Conservation (phyloP, 2,888 invertebrate genomes). For the Drosophila fungiperda region DNA sequence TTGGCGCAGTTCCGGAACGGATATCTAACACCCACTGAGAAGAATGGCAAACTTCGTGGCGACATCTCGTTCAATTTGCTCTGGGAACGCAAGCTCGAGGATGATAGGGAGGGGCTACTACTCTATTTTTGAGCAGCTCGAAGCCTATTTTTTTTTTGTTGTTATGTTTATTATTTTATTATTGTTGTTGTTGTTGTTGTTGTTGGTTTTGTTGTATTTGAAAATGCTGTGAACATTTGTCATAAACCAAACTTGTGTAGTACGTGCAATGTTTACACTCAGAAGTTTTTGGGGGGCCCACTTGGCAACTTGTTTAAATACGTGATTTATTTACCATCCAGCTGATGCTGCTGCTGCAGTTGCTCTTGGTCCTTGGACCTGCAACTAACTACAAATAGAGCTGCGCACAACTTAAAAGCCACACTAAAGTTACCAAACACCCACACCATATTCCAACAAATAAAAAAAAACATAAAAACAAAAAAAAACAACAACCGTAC, state of each 20-base stretch:
- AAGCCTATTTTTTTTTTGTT: not conserved
- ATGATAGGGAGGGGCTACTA: conserved; percentile 52
- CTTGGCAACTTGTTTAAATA: conserved; percentile 78
- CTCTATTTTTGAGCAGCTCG: conserved; percentile 46
- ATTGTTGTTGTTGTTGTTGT: conserved; percentile 7
- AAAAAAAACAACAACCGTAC: not conserved
- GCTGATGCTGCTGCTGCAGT: conserved; percentile 42
- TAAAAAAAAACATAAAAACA: not conserved
- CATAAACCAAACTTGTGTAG: conserved; percentile 76
- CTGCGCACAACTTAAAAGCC: conserved; percentile 44
- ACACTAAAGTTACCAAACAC: conserved; percentile 59
- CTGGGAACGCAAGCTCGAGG: conserved; percentile 65
- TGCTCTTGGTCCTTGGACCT: not conserved
- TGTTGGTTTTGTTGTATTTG: conserved; percentile 14
- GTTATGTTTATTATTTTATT: not conserved
- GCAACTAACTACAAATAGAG: conserved; percentile 41
- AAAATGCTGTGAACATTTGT: conserved; percentile 69
- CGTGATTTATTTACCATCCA: conserved; percentile 78
- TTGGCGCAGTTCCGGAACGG: conserved; percentile 51
- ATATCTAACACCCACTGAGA: conserved; percentile 43
- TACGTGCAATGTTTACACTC: conserved; percentile 76
- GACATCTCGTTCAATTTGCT: conserved; percentile 61
- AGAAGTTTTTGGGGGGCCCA: conserved; percentile 49
- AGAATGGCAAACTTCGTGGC: conserved; percentile 23
- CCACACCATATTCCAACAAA: conserved; percentile 11